Evolutionary conservation across 2,797 vertebrate genomes (phyloP).

Genomic region (Coregonus sp.): DNA sequence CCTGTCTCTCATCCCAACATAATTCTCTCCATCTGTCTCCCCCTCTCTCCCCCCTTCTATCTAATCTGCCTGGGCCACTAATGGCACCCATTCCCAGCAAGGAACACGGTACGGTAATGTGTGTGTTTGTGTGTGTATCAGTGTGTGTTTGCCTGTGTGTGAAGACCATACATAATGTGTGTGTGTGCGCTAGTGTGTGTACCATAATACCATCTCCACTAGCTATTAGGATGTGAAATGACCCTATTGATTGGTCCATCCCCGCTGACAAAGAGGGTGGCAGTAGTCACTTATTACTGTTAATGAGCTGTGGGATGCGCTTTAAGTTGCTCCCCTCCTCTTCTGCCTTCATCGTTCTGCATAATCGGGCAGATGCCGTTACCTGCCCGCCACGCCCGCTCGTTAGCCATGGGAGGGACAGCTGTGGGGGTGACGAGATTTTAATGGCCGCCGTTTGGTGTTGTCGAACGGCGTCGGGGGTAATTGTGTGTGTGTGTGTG

Average conservation of each 20-base stretch:
- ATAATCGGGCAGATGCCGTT: background rate
- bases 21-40: too few species aligned
- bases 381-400: conserved; percentile 51
- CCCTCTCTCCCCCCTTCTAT: conserved; percentile 44
- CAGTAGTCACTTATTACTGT: conserved; percentile 79
- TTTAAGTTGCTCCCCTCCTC: conserved; percentile 66
- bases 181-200: background rate
- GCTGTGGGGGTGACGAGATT: conserved; percentile 64
- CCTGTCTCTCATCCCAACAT: too few species aligned
- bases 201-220: conserved; percentile 66
- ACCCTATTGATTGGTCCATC: conserved; percentile 80
- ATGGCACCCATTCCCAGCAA: conserved; percentile 74
- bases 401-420: conserved; percentile 67
- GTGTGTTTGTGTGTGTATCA: too few species aligned
- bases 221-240: conserved; percentile 82
- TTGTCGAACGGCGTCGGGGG: conserved; percentile 56
- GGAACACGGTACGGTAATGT: conserved; percentile 65
- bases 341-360: conserved; percentile 19
- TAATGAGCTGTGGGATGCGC: conserved; percentile 79
- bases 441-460: conserved; percentile 69
- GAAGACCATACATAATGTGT: too few species aligned
- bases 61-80: conserved; percentile 76
- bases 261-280: conserved; percentile 80
- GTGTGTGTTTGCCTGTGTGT: too few species aligned
- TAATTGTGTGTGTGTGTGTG: conserved; percentile 43